Evolutionary conservation across 1,140 invertebrate genomes (phyloP).

Genomic region (Lerema accius): DNA sequence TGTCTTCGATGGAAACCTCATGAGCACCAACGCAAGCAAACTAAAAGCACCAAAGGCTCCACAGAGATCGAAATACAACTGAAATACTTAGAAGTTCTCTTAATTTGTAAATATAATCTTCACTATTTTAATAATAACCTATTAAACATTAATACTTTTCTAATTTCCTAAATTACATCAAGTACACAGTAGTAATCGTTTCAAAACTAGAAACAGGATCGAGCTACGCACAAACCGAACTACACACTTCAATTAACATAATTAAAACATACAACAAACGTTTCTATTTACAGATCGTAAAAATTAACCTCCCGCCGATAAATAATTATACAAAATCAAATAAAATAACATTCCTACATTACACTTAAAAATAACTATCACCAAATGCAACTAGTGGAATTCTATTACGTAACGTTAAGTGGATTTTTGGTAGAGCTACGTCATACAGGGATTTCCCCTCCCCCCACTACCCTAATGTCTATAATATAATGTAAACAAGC

Average conservation of each 20-base stretch:
- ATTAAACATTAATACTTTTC: constrained; percentile 15
- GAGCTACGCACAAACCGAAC: constrained; percentile 5
- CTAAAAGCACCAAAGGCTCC: constrained; percentile 21
- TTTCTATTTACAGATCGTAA: too few relatives aligned
- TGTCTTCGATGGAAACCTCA: constrained; percentile 12
- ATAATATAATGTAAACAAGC: too few relatives aligned
- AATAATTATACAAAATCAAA: neutral
- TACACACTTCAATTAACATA: neutral
- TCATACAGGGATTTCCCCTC: neutral
- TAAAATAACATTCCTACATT: neutral
- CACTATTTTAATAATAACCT: neutral
- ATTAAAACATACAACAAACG: constrained; percentile 8
- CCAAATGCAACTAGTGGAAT: constrained; percentile 24
- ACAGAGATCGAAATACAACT: constrained; percentile 11
- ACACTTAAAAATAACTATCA: neutral
- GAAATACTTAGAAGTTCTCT: constrained; percentile 14
- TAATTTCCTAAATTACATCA: constrained; percentile 9
- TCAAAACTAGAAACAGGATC: constrained; percentile 1
- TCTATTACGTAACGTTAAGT: constrained; percentile 7
- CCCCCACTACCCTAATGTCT: too few relatives aligned
- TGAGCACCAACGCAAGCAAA: constrained; percentile 9
- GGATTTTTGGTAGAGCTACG: constrained; percentile 6
- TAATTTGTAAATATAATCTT: constrained; percentile 6
- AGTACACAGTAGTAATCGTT: neutral
- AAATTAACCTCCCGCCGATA: too few relatives aligned